Percentiles rank a stretch among this genome's conserved stretches.
Conservation (phyloP, 1,140 invertebrate genomes). For the Aphelenchoides fujianensis region DNA sequence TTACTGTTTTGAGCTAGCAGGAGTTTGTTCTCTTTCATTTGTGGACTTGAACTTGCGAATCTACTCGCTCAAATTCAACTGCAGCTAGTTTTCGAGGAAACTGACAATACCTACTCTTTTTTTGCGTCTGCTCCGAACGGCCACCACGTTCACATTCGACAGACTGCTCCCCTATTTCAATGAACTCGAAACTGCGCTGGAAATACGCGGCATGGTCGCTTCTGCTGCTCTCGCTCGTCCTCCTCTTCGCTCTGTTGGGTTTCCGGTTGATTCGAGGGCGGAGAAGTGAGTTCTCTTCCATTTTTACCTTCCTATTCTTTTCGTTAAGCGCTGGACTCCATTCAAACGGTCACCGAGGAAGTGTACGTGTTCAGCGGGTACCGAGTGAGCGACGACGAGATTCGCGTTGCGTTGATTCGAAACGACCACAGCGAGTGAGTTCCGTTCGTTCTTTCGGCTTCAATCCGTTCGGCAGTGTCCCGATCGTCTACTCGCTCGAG, state of each 20-base stretch:
- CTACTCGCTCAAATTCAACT: too few species aligned
- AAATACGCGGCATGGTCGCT: not conserved
- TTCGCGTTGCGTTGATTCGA: conserved; percentile 15
- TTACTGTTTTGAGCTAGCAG: too few species aligned
- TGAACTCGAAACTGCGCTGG: not conserved
- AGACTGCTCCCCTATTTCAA: too few species aligned
- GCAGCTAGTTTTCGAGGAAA: too few species aligned
- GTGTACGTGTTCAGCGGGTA: conserved; percentile 16
- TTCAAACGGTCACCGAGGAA: not conserved
- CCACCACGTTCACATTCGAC: too few species aligned
- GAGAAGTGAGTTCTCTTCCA: not conserved
- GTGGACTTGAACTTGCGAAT: too few species aligned
- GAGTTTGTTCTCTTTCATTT: too few species aligned
- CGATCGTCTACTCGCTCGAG: not conserved
- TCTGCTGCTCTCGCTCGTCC: not conserved
- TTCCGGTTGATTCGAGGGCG: not conserved
- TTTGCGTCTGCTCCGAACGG: too few species aligned
- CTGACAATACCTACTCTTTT: too few species aligned
- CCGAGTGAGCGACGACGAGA: conserved; percentile 26
- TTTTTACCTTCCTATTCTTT: not conserved
- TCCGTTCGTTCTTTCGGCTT: not conserved
- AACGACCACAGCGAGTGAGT: conserved; percentile 5
- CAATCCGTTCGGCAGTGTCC: not conserved
- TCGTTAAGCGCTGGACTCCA: not conserved
- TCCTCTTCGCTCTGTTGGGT: not conserved